Base-by-base conservation (phyloP, 2,113 vertebrate genomes). In the Tragulus kanchil region DNA sequence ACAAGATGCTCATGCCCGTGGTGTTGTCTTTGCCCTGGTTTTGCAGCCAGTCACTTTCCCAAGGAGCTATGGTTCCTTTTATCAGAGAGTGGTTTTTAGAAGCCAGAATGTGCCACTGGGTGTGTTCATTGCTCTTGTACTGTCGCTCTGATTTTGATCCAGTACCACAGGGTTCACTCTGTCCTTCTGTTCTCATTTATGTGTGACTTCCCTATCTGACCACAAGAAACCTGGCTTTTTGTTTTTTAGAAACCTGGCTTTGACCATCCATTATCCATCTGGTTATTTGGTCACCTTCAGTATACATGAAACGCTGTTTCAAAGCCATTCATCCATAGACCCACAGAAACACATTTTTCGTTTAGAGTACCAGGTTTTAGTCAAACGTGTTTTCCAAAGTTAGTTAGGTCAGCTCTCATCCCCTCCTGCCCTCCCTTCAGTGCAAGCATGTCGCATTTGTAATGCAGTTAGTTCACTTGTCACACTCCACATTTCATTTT, bases 321-420 rank as follows among this genome's bases (percentile, higher is more conserved):
- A 93, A 71, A 91, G 56, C 45, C 93, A 7, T 81, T 96, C 83
- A 61, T 21, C 26, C 45, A 0, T 42, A 85, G 28, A 54, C 36
- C 25, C 75, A 8, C 2, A 92, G n/a, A 89, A 58, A 62, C 3
- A 90, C 50, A 56, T 26, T 94, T 84, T 69, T n/a, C 62, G 81
- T 61, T 54, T 81, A 31, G 42, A 77, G 7, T 73, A 8, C 28
- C 78, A 25, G 81, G 4, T 97, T 94, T 90, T 42, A 54, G 62
- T 87, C n/a, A 79, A 93, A 61, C 28, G 23, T 31, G 71, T 82
- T 94, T 95, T 81, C 75, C 45, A 75, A 93, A 89, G 85, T 95
- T 85, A 58, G 21, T 85, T 83, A 82, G 36, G 16, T 52, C 6
- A 75, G 42, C 50, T 69, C 8, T 0, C 52, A 56, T 3, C 67